These are phyloP conservation scores for Rachycentron canadum DNA, from an alignment of 2,797 vertebrate genomes.

Conservation along the genomic window DNA sequence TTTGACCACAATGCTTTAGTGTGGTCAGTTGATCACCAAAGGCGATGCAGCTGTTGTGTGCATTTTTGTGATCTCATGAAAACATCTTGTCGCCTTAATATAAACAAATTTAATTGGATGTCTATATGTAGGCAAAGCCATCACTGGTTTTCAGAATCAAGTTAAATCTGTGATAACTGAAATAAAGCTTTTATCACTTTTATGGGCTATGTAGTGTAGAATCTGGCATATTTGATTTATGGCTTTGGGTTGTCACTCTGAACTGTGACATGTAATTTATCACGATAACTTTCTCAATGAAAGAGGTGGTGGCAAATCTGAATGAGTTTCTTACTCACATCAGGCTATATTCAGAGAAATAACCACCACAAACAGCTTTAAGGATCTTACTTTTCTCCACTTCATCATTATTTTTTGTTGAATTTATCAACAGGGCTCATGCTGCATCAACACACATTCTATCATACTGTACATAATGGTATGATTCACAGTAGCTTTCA, in stretches of 20 bases:
- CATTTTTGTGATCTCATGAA: neutral
- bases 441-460: neutral
- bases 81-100: neutral
- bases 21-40: neutral
- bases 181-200: slow-evolving; percentile 6
- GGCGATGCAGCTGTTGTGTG: neutral
- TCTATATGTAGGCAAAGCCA: neutral
- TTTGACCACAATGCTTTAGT: neutral
- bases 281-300: neutral
- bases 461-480: neutral
- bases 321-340: neutral
- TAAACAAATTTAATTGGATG: slow-evolving; percentile 13
- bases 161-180: neutral
- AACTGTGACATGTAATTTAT: neutral
- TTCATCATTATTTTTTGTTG: neutral
- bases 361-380: neutral
- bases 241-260: neutral
- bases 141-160: neutral
- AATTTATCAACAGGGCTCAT: neutral
- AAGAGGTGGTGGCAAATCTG: neutral
- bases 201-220: neutral
- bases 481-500: neutral
- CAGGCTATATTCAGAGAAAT: neutral
- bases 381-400: neutral
- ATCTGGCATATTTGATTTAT: neutral